Conservation (phyloP, 2,113 vertebrate genomes). For the Acanthisitta chloris region DNA sequence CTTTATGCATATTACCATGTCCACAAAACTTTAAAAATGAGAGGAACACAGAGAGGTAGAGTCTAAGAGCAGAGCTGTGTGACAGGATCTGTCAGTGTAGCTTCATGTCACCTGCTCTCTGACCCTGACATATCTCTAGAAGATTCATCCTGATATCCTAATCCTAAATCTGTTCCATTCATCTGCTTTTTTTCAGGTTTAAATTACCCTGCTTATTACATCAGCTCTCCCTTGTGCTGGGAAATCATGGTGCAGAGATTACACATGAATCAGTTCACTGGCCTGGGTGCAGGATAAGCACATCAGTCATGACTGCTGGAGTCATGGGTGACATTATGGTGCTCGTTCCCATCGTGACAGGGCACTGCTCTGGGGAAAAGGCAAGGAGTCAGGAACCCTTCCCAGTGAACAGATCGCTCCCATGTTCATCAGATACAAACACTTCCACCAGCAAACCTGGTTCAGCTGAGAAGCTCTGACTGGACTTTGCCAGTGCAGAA, state of each 20-base stretch:
- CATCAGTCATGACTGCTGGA: background rate
- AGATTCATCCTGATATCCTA: background rate
- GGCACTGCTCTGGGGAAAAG: background rate
- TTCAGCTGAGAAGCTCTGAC: background rate
- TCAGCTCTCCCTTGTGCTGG: background rate
- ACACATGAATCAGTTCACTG: background rate
- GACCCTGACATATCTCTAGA: background rate
- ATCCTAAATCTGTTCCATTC: background rate
- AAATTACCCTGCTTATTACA: background rate
- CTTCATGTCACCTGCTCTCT: background rate
- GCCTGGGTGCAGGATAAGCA: background rate
- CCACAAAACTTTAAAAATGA: background rate
- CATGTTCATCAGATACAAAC: accelerated
- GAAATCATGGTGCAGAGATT: background rate
- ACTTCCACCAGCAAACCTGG: background rate
- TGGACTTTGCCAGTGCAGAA: background rate
- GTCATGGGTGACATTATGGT: background rate
- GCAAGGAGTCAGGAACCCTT: background rate
- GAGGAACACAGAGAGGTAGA: background rate
- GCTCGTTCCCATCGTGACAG: accelerated
- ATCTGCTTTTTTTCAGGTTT: accelerated
- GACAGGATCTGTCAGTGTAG: accelerated
- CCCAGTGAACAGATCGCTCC: accelerated
- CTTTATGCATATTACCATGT: accelerated
- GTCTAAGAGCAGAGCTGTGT: background rate